Conservation (phyloP, 2,888 invertebrate species). For the Thera britannica region DNA sequence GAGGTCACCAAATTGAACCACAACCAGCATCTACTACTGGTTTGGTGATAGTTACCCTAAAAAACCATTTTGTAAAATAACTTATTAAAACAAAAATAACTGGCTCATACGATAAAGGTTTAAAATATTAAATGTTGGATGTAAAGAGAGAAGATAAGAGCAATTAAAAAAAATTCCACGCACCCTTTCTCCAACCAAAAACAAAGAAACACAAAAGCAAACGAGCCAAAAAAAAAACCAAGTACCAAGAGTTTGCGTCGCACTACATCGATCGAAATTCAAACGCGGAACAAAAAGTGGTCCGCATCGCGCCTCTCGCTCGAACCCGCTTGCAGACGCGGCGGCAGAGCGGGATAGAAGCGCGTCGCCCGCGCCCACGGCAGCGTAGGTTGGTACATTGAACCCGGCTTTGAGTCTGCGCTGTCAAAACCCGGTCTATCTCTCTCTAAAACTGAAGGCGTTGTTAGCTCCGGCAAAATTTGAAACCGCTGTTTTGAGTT, state of each 20-base stretch:
- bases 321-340: constrained; percentile 41
- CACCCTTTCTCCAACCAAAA: constrained; percentile 3
- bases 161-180: constrained; percentile 12
- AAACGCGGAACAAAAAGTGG: constrained; percentile 79
- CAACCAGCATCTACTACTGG: neutral
- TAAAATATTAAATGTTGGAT: neutral
- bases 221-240: constrained; percentile 46
- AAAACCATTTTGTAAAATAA: no score
- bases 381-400: constrained; percentile 77
- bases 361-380: constrained; percentile 75
- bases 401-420: constrained; percentile 66
- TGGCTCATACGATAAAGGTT: neutral
- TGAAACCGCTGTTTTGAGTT: constrained; percentile 50
- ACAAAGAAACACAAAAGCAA: constrained; percentile 17
- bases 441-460: constrained; percentile 59
- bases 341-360: constrained; percentile 55
- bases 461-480: constrained; percentile 49
- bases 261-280: constrained; percentile 79
- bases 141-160: constrained; percentile 4
- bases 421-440: constrained; percentile 59
- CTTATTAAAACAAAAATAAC: neutral
- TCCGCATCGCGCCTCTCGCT: constrained; percentile 58
- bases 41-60: neutral
- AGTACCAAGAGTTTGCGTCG: constrained; percentile 67
- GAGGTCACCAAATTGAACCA: neutral